Evolutionary conservation across 2,113 vertebrate genomes (phyloP).

Genomic region (Phyllopteryx taeniolatus): DNA sequence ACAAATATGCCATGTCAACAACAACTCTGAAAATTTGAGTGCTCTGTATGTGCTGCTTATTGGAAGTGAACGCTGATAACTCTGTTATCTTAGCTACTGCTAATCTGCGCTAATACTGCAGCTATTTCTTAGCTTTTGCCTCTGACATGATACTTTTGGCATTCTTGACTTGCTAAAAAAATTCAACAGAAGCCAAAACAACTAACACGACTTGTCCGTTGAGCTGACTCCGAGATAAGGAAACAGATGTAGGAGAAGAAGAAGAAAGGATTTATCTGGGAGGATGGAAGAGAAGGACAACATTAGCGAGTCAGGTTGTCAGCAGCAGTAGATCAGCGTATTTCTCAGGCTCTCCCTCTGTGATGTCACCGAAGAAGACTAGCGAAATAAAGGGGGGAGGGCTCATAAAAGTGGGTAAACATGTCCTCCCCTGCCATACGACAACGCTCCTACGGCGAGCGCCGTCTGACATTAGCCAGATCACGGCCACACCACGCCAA

Average conservation of each 20-base stretch:
- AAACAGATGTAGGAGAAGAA: neutral
- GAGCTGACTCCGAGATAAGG: conserved; percentile 8
- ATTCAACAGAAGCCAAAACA: conserved; percentile 6
- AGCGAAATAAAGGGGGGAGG: conserved; percentile 65
- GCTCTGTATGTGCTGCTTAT: too few species aligned
- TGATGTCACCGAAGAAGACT: conserved; percentile 77
- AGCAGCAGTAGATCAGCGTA: conserved; percentile 80
- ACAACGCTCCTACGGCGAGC: conserved; percentile 81
- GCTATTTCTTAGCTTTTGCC: neutral
- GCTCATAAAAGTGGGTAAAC: conserved; percentile 91
- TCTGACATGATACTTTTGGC: neutral
- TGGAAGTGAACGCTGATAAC: too few species aligned
- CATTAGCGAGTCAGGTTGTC: conserved; percentile 64
- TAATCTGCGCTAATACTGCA: neutral
- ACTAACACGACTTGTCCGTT: conserved; percentile 12
- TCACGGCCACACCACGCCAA: conserved; percentile 33
- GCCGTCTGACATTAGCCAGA: conserved; percentile 78
- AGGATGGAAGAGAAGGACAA: conserved; percentile 49
- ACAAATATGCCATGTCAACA: too few species aligned
- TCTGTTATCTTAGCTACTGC: neutral
- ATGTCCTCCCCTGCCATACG: conserved; percentile 82
- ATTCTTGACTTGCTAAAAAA: neutral
- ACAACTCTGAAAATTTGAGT: too few species aligned
- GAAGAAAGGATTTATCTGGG: conserved; percentile 18
- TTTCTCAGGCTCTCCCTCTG: conserved; percentile 80